Percentiles rank a stretch among this genome's conserved stretches.
Evolutionary conservation across 37 sponge, comb jelly and placozoan species (phyloP).

Genomic region (Beroe ovata): DNA sequence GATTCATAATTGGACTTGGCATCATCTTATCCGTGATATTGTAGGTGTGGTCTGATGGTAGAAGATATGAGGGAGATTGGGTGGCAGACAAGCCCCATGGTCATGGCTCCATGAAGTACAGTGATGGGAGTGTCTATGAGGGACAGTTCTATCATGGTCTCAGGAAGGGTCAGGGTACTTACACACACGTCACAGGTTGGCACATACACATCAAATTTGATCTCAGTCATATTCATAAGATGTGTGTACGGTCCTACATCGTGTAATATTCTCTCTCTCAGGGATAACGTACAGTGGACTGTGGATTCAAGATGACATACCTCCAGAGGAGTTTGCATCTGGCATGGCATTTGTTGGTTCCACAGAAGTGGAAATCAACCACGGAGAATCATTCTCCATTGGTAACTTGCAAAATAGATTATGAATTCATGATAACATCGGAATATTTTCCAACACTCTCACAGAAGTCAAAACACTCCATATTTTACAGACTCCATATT

Average conservation of each 20-base stretch:
- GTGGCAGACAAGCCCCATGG: constrained; percentile 43
- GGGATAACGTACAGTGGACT: constrained; percentile 62
- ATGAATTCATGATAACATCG: too few species aligned
- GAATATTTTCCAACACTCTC: too few species aligned
- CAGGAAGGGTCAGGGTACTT: constrained; percentile 52
- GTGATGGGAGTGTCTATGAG: constrained; percentile 38
- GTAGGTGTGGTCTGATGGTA: constrained; percentile 52
- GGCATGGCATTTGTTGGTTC: constrained; percentile 55
- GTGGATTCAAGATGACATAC: constrained; percentile 50
- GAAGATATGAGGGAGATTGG: constrained; percentile 47
- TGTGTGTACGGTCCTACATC: too few species aligned
- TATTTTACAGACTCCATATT: too few species aligned
- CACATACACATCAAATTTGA: too few species aligned
- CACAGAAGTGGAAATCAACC: constrained; percentile 16
- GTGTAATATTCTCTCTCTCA: too few species aligned
- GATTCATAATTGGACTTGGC: too few species aligned
- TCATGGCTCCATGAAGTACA: constrained; percentile 48
- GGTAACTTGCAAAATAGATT: too few species aligned
- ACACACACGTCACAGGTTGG: constrained; percentile 34
- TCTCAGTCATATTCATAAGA: too few species aligned
- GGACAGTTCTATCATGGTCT: constrained; percentile 57
- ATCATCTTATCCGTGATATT: too few species aligned
- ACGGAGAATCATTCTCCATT: constrained; percentile 55
- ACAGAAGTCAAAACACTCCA: too few species aligned
- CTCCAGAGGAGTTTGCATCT: constrained; percentile 59